Evolutionary conservation across 2,888 invertebrate genomes (phyloP), one percentile per base, ranked within the genome.

Genomic region (Melinopterus prodromus): DNA sequence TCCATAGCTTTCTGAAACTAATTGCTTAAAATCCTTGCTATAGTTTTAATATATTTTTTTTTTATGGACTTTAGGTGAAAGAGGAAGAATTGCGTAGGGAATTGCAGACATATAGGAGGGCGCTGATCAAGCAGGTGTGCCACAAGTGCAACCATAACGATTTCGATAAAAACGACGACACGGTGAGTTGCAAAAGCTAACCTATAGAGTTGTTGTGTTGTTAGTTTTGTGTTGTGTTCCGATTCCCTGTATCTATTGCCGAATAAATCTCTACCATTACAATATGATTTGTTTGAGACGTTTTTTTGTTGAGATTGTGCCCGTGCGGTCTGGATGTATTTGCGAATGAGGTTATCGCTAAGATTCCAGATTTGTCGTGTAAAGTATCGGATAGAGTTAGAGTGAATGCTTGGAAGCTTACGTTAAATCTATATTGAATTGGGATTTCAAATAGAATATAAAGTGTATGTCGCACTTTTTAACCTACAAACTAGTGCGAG

Each of bases 61-160:
- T 53, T 53, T 53, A 9, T 1, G 1, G 7, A 7, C 84, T 87
- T 74, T 89, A 96, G 96, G 90, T 93, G 88, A 93, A 94, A 85
- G 95, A 96, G 83, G 95, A 96, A 86, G 93, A 94, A 35, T 90
- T 97, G 77, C 92, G 94, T 86, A 93, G 93, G 79, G 96, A 97
- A 89, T 90, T 97, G 79, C 93, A 95, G 79, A 92, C 93, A 81
- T 95, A 96, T 82, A 92, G 96, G 83, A 91, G 95, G 88, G 95
- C 95, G 78, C 90, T 97, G 82, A 90, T 94, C 84, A 92, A 91
- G 84, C 92, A 93, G 89, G 91, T 92, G 76, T 93, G 93, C 86
- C 93, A 93, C 86, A 92, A 92, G 84, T 94, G 93, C 85, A 91
- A 91, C 82, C 91, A 92, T 84, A 88, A 88, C 71, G 91, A 91